These are phyloP conservation scores for Chaetorhynchus papuensis DNA, from an alignment of 2,113 vertebrate genomes.

Conservation along the genomic window DNA sequence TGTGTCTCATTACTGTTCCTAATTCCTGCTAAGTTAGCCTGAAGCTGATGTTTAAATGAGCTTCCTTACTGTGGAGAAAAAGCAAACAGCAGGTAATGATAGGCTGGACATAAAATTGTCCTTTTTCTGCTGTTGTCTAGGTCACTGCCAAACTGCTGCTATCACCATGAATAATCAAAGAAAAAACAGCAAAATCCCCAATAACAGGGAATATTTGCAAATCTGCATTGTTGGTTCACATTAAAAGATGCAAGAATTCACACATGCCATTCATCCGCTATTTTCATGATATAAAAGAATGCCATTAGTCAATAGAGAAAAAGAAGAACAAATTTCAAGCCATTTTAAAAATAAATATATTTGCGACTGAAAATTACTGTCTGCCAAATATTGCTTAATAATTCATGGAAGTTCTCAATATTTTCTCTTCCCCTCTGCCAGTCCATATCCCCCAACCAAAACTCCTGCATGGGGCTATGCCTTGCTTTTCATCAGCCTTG, in stretches of 20 bases:
- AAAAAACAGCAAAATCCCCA: background rate
- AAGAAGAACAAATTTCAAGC: background rate
- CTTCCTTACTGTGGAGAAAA: background rate
- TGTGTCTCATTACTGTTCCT: background rate
- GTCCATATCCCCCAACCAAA: background rate
- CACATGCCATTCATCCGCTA: background rate
- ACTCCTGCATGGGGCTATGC: background rate
- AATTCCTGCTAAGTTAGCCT: background rate
- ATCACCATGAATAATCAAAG: background rate
- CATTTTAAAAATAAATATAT: background rate
- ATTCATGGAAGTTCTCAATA: background rate
- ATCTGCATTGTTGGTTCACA: background rate
- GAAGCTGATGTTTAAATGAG: background rate
- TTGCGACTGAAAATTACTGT: background rate
- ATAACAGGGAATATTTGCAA: background rate
- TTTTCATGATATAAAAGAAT: background rate
- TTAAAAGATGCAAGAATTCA: background rate
- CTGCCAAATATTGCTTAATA: background rate
- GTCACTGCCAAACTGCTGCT: background rate
- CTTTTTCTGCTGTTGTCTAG: background rate
- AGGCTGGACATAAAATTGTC: background rate
- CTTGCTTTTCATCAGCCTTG: background rate
- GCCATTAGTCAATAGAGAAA: background rate
- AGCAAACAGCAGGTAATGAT: background rate
- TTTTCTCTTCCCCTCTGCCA: background rate